Evolutionary conservation across 1,140 invertebrate genomes (phyloP), one percentile per base, ranked within the genome.

Genomic region (Eupristina koningsbergeri): DNA sequence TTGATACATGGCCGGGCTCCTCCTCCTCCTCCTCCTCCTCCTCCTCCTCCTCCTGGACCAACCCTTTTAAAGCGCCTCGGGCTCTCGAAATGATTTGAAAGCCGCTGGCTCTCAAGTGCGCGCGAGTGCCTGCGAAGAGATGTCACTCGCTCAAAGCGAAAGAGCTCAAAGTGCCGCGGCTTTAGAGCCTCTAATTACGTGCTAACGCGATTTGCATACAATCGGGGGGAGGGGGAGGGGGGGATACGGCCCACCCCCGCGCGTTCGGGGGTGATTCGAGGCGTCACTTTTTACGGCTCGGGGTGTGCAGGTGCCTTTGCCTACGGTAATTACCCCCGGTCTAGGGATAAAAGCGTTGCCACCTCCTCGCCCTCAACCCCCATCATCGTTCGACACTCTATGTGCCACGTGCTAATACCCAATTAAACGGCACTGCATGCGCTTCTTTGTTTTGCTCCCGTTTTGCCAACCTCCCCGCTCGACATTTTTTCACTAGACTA

Each of bases 181-280:
- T n/a, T n/a, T n/a, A 34, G 45, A 34, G 41, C 75, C 31, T 71
- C 34, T 71, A 83, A 78, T 83, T 78, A 61, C 81, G 81, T 47
- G 81, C 45, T 83, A 78, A 83, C 74, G 75, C 64, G 74, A 78
- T 78, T 83, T 78, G 63, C 64, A 69, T 78, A 67, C 73, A 75
- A 74, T 75, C 80, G 63, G 29, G 63, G 9, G 63, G 29, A 0
- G 2, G 53, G 2, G 22, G 2, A 22, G 22, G 22, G 13, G 26
- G 5, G 29, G 26, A 67, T 36, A 29, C 63, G 15, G 31, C 17
- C n/a, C n/a, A n/a, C n/a, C n/a, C n/a, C n/a, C n/a, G n/a, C n/a
- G n/a, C n/a, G n/a, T n/a, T n/a, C n/a, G n/a, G n/a, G n/a, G n/a
- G n/a, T n/a, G n/a, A n/a, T n/a, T n/a, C n/a, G n/a, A n/a, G n/a